Evolutionary conservation across 1,140 invertebrate species (phyloP).

Genomic region (Andricus grossulariae): DNA sequence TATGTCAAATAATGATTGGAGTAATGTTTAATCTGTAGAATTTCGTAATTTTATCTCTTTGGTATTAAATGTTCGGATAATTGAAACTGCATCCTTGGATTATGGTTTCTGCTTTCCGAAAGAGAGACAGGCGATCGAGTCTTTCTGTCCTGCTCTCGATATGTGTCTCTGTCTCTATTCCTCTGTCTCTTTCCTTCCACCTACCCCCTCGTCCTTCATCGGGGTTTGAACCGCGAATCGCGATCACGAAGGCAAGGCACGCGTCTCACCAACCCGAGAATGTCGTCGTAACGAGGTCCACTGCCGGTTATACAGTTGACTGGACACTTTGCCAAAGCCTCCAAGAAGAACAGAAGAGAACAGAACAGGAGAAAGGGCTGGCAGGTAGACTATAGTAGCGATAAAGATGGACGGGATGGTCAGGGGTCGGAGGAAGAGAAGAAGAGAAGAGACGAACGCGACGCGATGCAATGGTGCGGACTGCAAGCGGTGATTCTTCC

Average conservation of each 20-base stretch:
- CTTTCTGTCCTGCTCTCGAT: slow-evolving; percentile 49
- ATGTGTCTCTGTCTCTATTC: slow-evolving; percentile 39
- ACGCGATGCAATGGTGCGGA: too few relatives aligned
- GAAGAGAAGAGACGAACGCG: neutral
- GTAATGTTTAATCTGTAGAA: too few relatives aligned
- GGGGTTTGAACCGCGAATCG: slow-evolving; percentile 63
- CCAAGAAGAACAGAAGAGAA: slow-evolving; percentile 41
- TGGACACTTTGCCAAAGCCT: slow-evolving; percentile 46
- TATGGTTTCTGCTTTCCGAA: neutral
- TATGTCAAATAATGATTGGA: too few relatives aligned
- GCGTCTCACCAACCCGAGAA: slow-evolving; percentile 71
- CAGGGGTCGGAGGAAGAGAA: slow-evolving; percentile 36
- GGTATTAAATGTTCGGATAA: too few relatives aligned
- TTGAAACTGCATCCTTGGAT: too few relatives aligned
- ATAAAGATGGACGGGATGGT: slow-evolving; percentile 37
- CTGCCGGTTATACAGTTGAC: slow-evolving; percentile 52
- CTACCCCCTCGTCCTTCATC: slow-evolving; percentile 23
- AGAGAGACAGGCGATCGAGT: slow-evolving; percentile 45
- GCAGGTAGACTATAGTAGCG: slow-evolving; percentile 27
- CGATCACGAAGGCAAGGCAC: slow-evolving; percentile 75
- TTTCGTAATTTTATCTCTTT: too few relatives aligned
- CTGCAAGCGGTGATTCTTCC: slow-evolving; percentile 61
- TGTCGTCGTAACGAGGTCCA: slow-evolving; percentile 74
- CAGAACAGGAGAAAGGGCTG: neutral
- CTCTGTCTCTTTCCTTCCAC: slow-evolving; percentile 31